A percentile compares a stretch with the other conserved stretches of the same genome.
These are phyloP conservation scores for Ostrea denselamellosa DNA, from an alignment of 1,140 invertebrate genomes.

Conservation along the genomic window DNA sequence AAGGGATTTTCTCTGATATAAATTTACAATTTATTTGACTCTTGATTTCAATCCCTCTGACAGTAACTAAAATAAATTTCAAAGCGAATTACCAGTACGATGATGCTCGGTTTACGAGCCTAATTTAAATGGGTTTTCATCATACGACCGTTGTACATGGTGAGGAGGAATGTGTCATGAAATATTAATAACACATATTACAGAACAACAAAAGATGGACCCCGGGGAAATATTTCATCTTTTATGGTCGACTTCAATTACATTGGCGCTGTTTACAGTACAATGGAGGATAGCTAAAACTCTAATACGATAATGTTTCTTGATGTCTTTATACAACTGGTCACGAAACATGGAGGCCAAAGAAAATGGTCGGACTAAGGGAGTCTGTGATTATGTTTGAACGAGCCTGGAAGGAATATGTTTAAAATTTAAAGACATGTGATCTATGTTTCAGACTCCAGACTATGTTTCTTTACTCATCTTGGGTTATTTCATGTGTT, in stretches of 20 bases:
- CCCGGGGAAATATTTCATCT: conserved; percentile 29
- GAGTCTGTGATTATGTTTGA: no score
- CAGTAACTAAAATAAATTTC: not conserved
- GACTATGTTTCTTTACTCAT: no score
- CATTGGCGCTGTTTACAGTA: conserved; percentile 31
- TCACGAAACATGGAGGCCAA: not conserved
- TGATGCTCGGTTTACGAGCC: conserved; percentile 34
- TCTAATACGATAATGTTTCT: conserved; percentile 17
- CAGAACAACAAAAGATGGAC: conserved; percentile 23
- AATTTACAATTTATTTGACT: conserved; percentile 25
- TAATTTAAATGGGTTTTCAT: conserved; percentile 40
- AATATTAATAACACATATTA: conserved; percentile 39
- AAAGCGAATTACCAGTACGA: conserved; percentile 13
- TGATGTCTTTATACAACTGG: not conserved
- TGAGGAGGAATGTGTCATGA: conserved; percentile 32
- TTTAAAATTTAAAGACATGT: no score
- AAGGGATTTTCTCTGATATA: not conserved
- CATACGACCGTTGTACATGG: conserved; percentile 6
- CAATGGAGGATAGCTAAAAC: conserved; percentile 14
- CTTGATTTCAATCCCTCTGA: not conserved
- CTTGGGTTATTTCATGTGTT: no score
- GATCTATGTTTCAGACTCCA: no score
- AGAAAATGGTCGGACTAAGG: not conserved
- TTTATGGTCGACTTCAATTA: conserved; percentile 39
- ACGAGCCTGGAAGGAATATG: no score